Evolutionary conservation across 1,140 invertebrate genomes (phyloP).

Genomic region (Drosophila sulfurigaster): DNA sequence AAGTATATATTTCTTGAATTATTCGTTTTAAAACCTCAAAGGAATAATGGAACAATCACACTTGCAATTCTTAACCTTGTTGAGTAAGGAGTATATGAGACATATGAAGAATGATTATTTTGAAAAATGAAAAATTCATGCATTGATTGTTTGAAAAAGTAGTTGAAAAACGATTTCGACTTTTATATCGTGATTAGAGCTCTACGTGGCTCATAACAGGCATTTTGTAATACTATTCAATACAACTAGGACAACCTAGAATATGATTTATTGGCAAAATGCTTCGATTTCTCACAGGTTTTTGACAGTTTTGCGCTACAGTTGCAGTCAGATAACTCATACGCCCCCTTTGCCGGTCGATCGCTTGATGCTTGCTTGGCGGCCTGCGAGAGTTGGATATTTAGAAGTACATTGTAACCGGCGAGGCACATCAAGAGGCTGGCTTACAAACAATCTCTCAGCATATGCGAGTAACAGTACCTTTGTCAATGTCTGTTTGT

Average conservation of each 20-base stretch:
- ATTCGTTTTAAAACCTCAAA: no score
- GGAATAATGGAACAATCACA: no score
- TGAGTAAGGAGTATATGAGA: no score
- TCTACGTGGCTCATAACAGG: not conserved
- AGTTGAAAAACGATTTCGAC: not conserved
- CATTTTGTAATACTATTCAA: slow-evolving; percentile 6
- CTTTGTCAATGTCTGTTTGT: slow-evolving; percentile 68
- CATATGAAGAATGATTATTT: not conserved
- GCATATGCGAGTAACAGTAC: slow-evolving; percentile 48
- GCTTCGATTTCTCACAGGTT: slow-evolving; percentile 47
- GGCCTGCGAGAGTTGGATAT: slow-evolving; percentile 1
- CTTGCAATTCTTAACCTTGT: no score
- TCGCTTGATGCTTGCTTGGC: not conserved
- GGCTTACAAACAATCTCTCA: slow-evolving; percentile 59
- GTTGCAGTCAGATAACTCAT: slow-evolving; percentile 43
- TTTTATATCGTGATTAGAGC: not conserved
- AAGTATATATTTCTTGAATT: no score
- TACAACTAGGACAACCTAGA: slow-evolving; percentile 25
- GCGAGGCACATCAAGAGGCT: slow-evolving; percentile 32
- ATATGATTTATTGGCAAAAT: slow-evolving; percentile 44
- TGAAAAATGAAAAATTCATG: not conserved
- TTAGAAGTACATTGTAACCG: not conserved
- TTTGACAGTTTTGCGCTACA: slow-evolving; percentile 37
- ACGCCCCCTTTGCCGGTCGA: slow-evolving; percentile 38
- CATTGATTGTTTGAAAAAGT: not conserved